These are phyloP conservation scores for Microcebus murinus DNA, from an alignment of 2,113 vertebrate genomes.

Conservation along the genomic window DNA sequence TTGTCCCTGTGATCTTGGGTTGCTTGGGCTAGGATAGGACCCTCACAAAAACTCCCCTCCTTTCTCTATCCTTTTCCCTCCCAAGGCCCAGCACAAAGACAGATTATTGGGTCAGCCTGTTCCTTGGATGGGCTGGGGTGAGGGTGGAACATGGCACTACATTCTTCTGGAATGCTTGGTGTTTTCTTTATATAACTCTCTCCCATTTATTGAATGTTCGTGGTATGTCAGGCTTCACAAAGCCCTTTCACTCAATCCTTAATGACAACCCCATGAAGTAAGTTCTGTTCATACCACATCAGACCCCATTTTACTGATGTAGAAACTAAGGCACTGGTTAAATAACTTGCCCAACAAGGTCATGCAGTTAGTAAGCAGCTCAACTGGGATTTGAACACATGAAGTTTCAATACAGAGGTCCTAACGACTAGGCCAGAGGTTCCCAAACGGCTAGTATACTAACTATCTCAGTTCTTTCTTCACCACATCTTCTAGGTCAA, in stretches of 20 bases:
- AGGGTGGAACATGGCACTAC: background rate
- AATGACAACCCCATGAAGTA: background rate
- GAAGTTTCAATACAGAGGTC: background rate
- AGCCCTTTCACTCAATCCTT: background rate
- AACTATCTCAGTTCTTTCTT: background rate
- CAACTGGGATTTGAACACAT: background rate
- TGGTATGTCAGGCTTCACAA: background rate
- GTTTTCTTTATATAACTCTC: background rate
- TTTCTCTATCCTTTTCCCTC: background rate
- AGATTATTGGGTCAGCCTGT: background rate
- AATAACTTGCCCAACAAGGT: background rate
- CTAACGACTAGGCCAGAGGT: background rate
- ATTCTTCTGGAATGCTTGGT: background rate
- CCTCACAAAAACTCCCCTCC: background rate
- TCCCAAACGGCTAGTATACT: background rate
- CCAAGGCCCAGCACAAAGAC: background rate
- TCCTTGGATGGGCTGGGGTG: background rate
- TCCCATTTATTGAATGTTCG: background rate
- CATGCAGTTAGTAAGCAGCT: background rate
- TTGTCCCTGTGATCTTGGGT: background rate
- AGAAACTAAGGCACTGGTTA: background rate
- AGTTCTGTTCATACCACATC: background rate
- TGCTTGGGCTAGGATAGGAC: background rate
- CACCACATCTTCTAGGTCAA: background rate
- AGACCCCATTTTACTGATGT: background rate